Percentiles rank a stretch among this genome's conserved stretches.
These are phyloP conservation scores for Stramonita haemastoma DNA, from an alignment of 2,888 invertebrate species.

Conservation along the genomic window DNA sequence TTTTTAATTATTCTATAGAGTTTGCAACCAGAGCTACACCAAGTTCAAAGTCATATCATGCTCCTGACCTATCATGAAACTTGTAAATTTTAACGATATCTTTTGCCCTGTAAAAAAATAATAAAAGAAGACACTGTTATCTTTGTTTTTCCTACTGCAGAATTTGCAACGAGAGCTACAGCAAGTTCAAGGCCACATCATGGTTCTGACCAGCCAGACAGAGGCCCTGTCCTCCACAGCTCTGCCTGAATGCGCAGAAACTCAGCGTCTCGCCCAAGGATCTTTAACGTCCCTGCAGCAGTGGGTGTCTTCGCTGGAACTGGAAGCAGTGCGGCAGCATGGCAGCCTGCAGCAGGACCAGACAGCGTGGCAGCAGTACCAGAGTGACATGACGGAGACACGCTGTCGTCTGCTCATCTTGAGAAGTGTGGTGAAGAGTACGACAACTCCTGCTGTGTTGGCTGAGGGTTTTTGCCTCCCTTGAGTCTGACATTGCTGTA, in stretches of 20 bases:
- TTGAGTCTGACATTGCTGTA: neutral
- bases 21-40: no score
- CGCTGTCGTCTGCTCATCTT: neutral
- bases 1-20: no score
- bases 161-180: neutral
- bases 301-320: neutral
- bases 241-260: neutral
- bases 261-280: neutral
- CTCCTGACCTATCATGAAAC: no score
- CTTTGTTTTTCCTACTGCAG: neutral
- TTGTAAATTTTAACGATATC: no score
- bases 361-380: neutral
- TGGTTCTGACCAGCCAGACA: neutral
- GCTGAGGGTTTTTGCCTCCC: neutral
- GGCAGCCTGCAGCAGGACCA: neutral
- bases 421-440: neutral
- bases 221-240: neutral
- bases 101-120: no score
- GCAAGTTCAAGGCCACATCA: neutral
- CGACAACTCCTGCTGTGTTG: neutral
- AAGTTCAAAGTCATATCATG: no score
- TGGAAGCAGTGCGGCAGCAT: neutral
- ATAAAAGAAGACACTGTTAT: no score
- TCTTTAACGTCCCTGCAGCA: neutral
- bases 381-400: neutral